These are phyloP conservation scores for Dendrocopos noguchii DNA, from an alignment of 2,113 vertebrate species.

Conservation along the genomic window DNA sequence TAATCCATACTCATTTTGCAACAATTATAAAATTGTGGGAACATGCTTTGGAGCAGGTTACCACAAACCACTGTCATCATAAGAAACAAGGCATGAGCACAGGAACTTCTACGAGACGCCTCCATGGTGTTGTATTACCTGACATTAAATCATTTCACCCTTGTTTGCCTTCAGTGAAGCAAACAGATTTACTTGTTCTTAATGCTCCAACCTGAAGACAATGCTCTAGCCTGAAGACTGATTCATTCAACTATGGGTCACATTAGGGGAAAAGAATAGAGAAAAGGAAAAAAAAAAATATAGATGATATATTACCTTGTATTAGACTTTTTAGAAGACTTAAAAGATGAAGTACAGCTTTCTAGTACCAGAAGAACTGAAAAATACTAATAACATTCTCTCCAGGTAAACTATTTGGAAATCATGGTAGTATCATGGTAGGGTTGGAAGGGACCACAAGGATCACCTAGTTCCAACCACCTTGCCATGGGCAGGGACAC, in stretches of 20 bases:
- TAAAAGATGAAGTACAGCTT: not conserved
- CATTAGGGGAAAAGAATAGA: not conserved
- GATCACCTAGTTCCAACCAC: too few species aligned
- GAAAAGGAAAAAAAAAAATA: constrained; percentile 38
- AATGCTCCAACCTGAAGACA: not conserved
- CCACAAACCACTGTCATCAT: not conserved
- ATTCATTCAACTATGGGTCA: not conserved
- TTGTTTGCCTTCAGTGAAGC: constrained; percentile 23
- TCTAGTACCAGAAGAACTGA: not conserved
- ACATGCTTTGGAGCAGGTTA: not conserved
- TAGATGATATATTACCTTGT: constrained; percentile 71
- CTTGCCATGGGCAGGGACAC: too few species aligned
- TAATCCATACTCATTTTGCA: not conserved
- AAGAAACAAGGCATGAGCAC: not conserved
- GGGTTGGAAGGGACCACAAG: too few species aligned
- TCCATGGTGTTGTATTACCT: not conserved
- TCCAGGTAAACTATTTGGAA: not conserved
- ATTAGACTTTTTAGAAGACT: not conserved
- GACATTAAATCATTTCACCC: constrained; percentile 25
- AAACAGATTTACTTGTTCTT: constrained; percentile 20
- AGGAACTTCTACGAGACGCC: not conserved
- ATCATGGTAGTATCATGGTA: not conserved
- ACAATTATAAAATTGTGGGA: not conserved
- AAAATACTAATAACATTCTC: not conserved
- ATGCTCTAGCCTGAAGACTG: not conserved